Evolutionary conservation across 2,797 vertebrate genomes (phyloP), one percentile per base, ranked within the genome.

Genomic region (Rhinogobio ventralis): DNA sequence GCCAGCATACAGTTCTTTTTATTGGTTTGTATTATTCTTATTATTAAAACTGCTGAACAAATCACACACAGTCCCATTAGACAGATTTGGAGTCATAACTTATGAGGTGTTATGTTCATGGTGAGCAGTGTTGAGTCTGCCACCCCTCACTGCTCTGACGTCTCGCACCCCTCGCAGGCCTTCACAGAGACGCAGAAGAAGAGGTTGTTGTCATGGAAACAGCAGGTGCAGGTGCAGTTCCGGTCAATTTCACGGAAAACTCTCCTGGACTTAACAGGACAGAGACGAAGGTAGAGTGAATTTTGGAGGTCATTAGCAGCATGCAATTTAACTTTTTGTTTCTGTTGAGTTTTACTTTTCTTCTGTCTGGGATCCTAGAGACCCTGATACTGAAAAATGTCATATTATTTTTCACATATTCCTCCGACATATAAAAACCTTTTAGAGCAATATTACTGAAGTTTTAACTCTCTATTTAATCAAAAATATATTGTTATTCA

Each of bases 201-300:
- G 95, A 96, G 98, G 89, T 92, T 99, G 95, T 96, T 99, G 96
- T 99, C 98, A 94, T 99, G 98, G 98, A 99, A 99, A 96, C 98
- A 99, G 93, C 98, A 99, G 95, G 98, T 99, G 93, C 98, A 99
- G 95, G 97, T 98, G 94, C 97, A 99, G 91, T 99, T 99, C 92
- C 95, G 98, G 93, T 98, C 97, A 92, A 97, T 99, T 94, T 98
- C 98, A 88, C 96, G 98, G 95, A 99, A 98, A 96, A 97, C 96
- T 92, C 96, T 98, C 84, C 94, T 99, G 91, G 98, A 99, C 94
- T 95, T 99, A 85, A 96, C 97, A 33, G 97, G 97, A 87, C 99
- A 98, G 90, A 94, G 98, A 91, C 95, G 98, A 93, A 98, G 97
- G 98, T 99, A 67, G 28, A 20, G 93, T 93, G 93, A 93, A 20